Base-by-base conservation (phyloP, 30 jellyfish, hydroid and myxozoan species). In the Pelagia noctiluca region DNA sequence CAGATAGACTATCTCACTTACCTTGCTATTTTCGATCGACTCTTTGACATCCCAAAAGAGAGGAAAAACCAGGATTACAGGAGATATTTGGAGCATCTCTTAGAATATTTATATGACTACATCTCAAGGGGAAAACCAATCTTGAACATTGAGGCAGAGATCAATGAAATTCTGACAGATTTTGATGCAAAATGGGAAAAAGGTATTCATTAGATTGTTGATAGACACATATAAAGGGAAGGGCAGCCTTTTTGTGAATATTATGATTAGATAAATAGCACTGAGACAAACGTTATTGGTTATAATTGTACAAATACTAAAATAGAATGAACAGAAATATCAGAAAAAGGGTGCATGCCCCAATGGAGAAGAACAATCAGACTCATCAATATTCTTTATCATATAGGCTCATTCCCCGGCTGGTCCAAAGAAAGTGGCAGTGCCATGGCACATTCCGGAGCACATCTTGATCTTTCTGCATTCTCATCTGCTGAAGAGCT, bases 401-500 rank as follows among this genome's bases (percentile, higher is more conserved):
- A n/a, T n/a, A n/a, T n/a, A n/a, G n/a, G n/a, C n/a, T n/a, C n/a
- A n/a, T 94, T 94, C 54, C 92, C 94, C 33, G 99, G 99, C 24
- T 94, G 99, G 99, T 97, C 99, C 18, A 93, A 93, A 76, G 98
- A 93, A 73, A 88, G 96, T 67, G 96, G 98, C 36, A 93, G 98
- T 83, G 98, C 96, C 12, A 78, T 93, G 21, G 74, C 97, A 16
- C 98, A 84, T 54, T 67, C 97, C 16, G 96, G 97, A 46, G 97
- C 97, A 3, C 98, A 80, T 68, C 74, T 93, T 74, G 97, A 93
- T 79, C 88, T 93, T 25, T 88, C 97, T 5, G 97, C 96, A 0
- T 93, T 93, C 63, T 87, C 97, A 21, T 87, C 98, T 21, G 84
- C 98, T 7, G 98, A 93, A 74, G 97, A 93, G 50, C 97, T 93